phyloP scores from a whole-genome alignment of 2,888 invertebrate genomes.

The Biston betularia region DNA sequence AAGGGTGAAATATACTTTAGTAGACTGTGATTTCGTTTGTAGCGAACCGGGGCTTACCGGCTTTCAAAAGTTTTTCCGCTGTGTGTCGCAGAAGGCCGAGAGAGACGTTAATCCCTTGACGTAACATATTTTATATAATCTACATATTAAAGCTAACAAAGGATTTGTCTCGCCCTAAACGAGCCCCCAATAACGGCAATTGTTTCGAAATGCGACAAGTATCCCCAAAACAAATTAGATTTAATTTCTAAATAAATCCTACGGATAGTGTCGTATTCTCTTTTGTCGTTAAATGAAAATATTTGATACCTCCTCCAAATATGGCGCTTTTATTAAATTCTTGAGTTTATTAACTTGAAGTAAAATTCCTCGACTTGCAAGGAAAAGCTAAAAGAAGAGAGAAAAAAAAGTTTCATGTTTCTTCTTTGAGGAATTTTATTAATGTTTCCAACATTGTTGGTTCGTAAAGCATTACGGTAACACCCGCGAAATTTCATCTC shows the following conservation, averaged over 20 bases:
- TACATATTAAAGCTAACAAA: slow-evolving; percentile 18
- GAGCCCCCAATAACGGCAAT: slow-evolving; percentile 12
- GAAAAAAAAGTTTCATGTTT: slow-evolving; percentile 72
- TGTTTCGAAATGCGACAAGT: slow-evolving; percentile 14
- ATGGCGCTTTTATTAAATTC: slow-evolving; percentile 83
- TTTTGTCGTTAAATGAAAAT: slow-evolving; percentile 53
- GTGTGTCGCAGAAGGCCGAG: slow-evolving; percentile 66
- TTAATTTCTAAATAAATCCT: slow-evolving; percentile 43
- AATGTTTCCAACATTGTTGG: slow-evolving; percentile 71
- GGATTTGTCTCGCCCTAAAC: slow-evolving; percentile 10
- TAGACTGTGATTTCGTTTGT: slow-evolving; percentile 80
- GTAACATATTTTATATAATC: slow-evolving; percentile 28
- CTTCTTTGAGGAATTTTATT: slow-evolving; percentile 78
- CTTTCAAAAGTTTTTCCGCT: slow-evolving; percentile 77
- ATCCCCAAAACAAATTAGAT: slow-evolving; percentile 9
- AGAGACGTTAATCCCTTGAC: slow-evolving; percentile 48
- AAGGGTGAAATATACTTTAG: slow-evolving; percentile 85
- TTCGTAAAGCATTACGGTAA: slow-evolving; percentile 67
- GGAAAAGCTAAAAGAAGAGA: slow-evolving; percentile 61
- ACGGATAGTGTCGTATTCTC: slow-evolving; percentile 44
- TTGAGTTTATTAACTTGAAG: slow-evolving; percentile 74
- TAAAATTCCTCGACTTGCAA: slow-evolving; percentile 70
- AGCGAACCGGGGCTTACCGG: slow-evolving; percentile 67
- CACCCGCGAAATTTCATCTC: slow-evolving; percentile 54
- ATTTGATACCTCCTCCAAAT: slow-evolving; percentile 62